Evolutionary conservation across 2,797 vertebrate species (phyloP).

Genomic region (Gobio occitaniae): DNA sequence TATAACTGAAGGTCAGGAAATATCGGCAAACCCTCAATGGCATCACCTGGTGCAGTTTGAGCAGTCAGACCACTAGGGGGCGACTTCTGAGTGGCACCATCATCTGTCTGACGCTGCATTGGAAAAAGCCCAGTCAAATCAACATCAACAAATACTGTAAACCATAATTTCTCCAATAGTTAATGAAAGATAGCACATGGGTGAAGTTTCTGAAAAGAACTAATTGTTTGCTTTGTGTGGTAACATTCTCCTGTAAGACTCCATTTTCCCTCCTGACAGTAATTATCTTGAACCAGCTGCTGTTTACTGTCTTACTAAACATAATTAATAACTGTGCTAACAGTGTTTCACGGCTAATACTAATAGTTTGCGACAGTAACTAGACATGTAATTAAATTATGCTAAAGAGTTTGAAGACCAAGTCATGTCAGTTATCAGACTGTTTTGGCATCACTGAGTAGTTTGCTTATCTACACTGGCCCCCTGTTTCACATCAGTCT

Average conservation of each 20-base stretch:
- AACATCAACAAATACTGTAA: slow-evolving; percentile 59
- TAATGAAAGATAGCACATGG: background rate
- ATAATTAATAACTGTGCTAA: slow-evolving; percentile 40
- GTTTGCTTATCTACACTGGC: slow-evolving; percentile 25
- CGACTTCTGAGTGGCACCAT: slow-evolving; percentile 75
- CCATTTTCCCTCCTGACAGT: background rate
- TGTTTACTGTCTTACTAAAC: slow-evolving; percentile 45
- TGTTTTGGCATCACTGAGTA: slow-evolving; percentile 5
- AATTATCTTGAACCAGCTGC: slow-evolving; percentile 45
- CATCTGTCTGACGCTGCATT: slow-evolving; percentile 75
- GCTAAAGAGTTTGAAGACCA: slow-evolving; percentile 31
- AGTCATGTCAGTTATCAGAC: slow-evolving; percentile 32
- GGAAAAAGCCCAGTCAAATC: slow-evolving; percentile 67
- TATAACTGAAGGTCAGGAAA: slow-evolving; percentile 55
- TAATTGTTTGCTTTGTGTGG: background rate
- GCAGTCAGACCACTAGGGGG: slow-evolving; percentile 79
- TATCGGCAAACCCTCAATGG: slow-evolving; percentile 34
- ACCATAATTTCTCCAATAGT: background rate
- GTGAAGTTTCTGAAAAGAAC: background rate
- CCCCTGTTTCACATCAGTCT: slow-evolving; percentile 17
- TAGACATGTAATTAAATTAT: slow-evolving; percentile 39
- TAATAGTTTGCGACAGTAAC: slow-evolving; percentile 43
- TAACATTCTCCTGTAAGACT: slow-evolving; percentile 16
- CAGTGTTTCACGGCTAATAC: slow-evolving; percentile 37
- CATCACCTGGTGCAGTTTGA: slow-evolving; percentile 81